Percentiles rank a stretch among this genome's conserved stretches.
Conservation (phyloP, 2,888 invertebrate species). For the Cremastinae sp. region DNA sequence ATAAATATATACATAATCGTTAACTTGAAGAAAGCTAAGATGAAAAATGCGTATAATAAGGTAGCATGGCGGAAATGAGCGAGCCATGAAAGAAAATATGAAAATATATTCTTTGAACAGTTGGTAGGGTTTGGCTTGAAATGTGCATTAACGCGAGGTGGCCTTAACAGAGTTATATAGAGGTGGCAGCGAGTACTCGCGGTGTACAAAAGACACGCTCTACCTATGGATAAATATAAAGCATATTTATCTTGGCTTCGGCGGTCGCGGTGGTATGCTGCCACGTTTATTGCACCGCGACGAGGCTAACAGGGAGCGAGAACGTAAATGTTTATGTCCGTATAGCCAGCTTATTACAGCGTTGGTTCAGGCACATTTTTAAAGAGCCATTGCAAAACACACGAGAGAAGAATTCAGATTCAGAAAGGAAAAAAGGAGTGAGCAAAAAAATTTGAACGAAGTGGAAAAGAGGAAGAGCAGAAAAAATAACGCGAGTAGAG, state of each 20-base stretch:
- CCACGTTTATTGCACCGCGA: conserved; percentile 39
- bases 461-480: no score
- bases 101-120: conserved; percentile 27
- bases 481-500: no score
- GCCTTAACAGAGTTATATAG: conserved; percentile 8
- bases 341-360: conserved; percentile 26
- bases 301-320: conserved; percentile 23
- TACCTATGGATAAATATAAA: conserved; percentile 4
- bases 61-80: conserved; percentile 35
- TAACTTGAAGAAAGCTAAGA: no score
- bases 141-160: conserved; percentile 22
- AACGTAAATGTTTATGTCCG: conserved; percentile 40
- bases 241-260: conserved; percentile 36
- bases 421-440: conserved; percentile 9
- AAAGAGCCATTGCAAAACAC: conserved; percentile 26
- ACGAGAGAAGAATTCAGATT: not conserved
- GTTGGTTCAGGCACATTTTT: conserved; percentile 18
- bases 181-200: no score
- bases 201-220: not conserved
- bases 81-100: conserved; percentile 39
- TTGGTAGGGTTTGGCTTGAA: conserved; percentile 26
- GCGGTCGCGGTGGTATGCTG: conserved; percentile 28
- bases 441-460: no score
- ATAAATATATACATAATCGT: no score
- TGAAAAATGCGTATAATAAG: conserved; percentile 16